These are phyloP conservation scores for Epirrita christyi DNA, from an alignment of 2,888 invertebrate genomes.

Conservation along the genomic window DNA sequence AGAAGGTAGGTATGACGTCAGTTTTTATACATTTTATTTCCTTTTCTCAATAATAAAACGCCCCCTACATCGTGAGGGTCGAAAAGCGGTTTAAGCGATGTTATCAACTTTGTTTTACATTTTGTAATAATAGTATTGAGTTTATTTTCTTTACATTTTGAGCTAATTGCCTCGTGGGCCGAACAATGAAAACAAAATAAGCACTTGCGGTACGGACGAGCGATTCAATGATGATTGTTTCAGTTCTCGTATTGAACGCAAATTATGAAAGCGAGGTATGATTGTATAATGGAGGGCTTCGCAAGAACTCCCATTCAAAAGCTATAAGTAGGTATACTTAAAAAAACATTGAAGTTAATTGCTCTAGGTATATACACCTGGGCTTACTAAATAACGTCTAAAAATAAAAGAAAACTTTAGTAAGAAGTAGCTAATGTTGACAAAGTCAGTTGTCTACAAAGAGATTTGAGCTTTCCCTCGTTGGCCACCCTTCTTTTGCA, in stretches of 20 bases:
- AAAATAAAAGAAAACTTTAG: slow-evolving; percentile 18
- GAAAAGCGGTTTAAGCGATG: slow-evolving; percentile 58
- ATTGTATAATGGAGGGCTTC: slow-evolving; percentile 44
- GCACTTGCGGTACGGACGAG: slow-evolving; percentile 47
- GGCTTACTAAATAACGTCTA: slow-evolving; percentile 2
- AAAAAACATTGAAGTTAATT: slow-evolving; percentile 44
- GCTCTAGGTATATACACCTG: slow-evolving; percentile 39
- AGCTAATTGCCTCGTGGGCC: slow-evolving; percentile 62
- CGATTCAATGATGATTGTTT: slow-evolving; percentile 62
- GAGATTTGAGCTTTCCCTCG: slow-evolving; percentile 50
- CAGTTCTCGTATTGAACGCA: slow-evolving; percentile 58
- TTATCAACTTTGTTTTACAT: slow-evolving; percentile 64
- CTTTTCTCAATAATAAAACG: slow-evolving; percentile 62
- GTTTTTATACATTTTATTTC: slow-evolving; percentile 54
- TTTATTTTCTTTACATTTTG: slow-evolving; percentile 54
- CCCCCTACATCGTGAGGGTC: slow-evolving; percentile 60
- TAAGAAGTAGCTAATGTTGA: slow-evolving; percentile 14
- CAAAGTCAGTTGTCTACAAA: slow-evolving; percentile 35
- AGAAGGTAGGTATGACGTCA: slow-evolving; percentile 23
- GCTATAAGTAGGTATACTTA: slow-evolving; percentile 31
- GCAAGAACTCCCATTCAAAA: slow-evolving; percentile 38
- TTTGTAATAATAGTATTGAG: slow-evolving; percentile 62
- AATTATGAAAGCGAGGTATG: slow-evolving; percentile 52
- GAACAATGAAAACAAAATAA: slow-evolving; percentile 61
- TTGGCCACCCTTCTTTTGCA: slow-evolving; percentile 66